These are phyloP conservation scores for Cottus gobio DNA, from an alignment of 2,113 vertebrate species.

Conservation along the genomic window DNA sequence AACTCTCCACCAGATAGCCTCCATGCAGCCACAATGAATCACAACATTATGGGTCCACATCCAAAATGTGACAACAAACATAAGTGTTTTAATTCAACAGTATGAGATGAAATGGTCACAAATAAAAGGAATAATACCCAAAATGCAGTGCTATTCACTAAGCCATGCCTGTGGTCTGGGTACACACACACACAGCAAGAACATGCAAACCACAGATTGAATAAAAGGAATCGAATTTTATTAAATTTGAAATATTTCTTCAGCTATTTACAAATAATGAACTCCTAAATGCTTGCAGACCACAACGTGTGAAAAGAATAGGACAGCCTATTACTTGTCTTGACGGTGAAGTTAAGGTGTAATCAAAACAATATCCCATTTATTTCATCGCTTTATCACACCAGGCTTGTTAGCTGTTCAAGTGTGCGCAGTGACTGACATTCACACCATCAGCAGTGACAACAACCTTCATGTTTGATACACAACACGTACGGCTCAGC, in stretches of 20 bases:
- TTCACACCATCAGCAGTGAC: neutral
- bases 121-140: neutral
- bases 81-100: neutral
- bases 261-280: neutral
- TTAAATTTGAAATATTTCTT: neutral
- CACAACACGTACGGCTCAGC: neutral
- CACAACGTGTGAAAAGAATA: neutral
- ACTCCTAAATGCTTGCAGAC: neutral
- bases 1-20: neutral
- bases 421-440: neutral
- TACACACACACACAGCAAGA: neutral
- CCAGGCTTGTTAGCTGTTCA: constrained; percentile 4
- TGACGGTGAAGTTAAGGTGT: constrained; percentile 8
- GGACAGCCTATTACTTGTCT: constrained; percentile 1
- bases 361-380: constrained; percentile 14
- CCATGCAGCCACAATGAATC: neutral
- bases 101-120: neutral
- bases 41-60: neutral
- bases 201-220: neutral
- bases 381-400: constrained; percentile 14
- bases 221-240: neutral
- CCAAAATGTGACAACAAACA: neutral
- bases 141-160: neutral
- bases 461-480: neutral
- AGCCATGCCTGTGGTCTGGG: neutral